A percentile compares a stretch with the other conserved stretches of the same genome.
Evolutionary conservation across 2,888 invertebrate genomes (phyloP).

Genomic region (Omphaloscelis lunosa): DNA sequence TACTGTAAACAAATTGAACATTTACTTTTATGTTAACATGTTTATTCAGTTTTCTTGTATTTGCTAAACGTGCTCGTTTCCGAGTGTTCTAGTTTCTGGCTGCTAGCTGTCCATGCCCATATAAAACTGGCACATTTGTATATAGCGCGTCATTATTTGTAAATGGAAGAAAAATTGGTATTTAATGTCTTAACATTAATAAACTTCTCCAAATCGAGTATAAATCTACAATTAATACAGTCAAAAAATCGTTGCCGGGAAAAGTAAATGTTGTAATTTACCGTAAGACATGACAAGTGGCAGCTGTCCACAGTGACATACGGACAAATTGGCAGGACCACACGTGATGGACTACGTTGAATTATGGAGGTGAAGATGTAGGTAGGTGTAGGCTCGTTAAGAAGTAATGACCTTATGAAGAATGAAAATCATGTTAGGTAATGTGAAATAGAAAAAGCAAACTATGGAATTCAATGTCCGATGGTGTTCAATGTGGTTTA

Average conservation of each 20-base stretch:
- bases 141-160: constrained; percentile 13
- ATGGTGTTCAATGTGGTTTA: not conserved
- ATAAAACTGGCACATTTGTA: constrained; percentile 39
- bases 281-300: constrained; percentile 69
- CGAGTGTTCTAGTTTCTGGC: constrained; percentile 60
- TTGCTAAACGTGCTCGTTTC: constrained; percentile 57
- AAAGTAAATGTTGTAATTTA: constrained; percentile 60
- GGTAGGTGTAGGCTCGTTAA: constrained; percentile 8
- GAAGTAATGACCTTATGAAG: not conserved
- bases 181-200: not conserved
- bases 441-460: not conserved
- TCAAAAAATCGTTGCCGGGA: constrained; percentile 18
- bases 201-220: not conserved
- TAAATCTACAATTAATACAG: not conserved
- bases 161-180: not conserved
- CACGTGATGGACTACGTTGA: constrained; percentile 43
- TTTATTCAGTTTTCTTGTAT: constrained; percentile 56
- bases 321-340: constrained; percentile 57
- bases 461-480: not conserved
- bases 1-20: constrained; percentile 38
- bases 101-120: constrained; percentile 30
- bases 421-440: constrained; percentile 1
- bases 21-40: constrained; percentile 32
- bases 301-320: constrained; percentile 66
- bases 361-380: constrained; percentile 19